Base-by-base conservation (phyloP, 2,113 vertebrate species). In the Cottus gobio region DNA sequence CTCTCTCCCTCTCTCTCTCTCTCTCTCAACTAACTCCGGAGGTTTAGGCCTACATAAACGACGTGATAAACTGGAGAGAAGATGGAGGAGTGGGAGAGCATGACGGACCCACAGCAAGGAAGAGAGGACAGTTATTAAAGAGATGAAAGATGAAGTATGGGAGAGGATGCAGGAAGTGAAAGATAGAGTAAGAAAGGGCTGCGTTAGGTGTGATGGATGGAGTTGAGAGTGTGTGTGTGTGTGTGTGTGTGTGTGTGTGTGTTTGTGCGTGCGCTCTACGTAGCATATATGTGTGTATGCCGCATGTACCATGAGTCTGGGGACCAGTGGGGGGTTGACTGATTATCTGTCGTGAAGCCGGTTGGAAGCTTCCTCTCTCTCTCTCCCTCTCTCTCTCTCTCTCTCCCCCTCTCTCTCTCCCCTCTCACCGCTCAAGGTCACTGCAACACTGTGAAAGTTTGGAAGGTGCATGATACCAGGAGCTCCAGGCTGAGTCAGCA, bases 401-500 rank as follows among this genome's bases (percentile, higher is more conserved):
- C 46, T 50, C 37, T 12, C 37, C 1, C 37, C 10, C 8, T 15
- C 42, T 52, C 48, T n/a, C 48, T 52, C 48, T 10, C 50, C 10
- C 79, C 80, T 77, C 76, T 5, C 5, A 2, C 5, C 31, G 2
- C 31, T 31, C 92, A 95, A 95, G 94, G 94, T 95, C 89, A 89
- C 87, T 89, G 88, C 91, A 89, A 92, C 88, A 91, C 87, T 89
- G 86, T 30, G 52, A 90, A 94, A 93, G 90, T 94, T 93, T 92
- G 85, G 75, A 89, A 86, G 84, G 85, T 81, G 89, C 78, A 66
- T 64, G 61, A 84, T 81, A 83, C 82, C 71, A 54, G 61, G 48
- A 63, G 85, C 84, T 91, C 20, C 57, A 31, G 85, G 69, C 82
- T 94, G 93, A 94, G 71, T 94, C 92, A 93, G 93, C 93, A 91